A percentile compares a stretch with the other conserved stretches of the same genome.
Evolutionary conservation across 92 coral and sea anemone species (phyloP).

Genomic region (Muricea muricata): DNA sequence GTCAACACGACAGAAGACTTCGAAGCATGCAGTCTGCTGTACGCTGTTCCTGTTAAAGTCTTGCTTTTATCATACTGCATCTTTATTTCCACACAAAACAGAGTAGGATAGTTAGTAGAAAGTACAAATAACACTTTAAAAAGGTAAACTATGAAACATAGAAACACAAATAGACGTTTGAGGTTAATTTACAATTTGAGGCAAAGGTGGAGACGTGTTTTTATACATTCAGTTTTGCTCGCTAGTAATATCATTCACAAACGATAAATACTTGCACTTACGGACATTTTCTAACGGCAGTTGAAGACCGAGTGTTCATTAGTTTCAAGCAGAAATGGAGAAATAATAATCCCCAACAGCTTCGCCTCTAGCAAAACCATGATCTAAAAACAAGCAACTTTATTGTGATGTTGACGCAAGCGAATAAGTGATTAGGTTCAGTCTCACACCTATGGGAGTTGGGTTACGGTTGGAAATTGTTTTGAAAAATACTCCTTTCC

Average conservation of each 20-base stretch:
- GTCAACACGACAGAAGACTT: background rate
- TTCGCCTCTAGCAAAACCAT: conserved; percentile 15
- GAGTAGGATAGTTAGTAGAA: background rate
- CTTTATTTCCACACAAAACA: background rate
- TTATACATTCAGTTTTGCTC: background rate
- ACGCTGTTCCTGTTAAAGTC: background rate
- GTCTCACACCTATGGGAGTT: background rate
- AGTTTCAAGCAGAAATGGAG: conserved; percentile 10
- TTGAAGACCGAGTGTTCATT: conserved; percentile 46
- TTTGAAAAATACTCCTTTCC: background rate
- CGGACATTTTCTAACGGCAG: conserved; percentile 29
- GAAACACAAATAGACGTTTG: background rate
- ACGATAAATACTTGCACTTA: conserved; percentile 7
- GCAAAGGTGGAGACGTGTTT: conserved; percentile 12
- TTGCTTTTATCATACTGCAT: background rate
- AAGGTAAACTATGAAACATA: background rate
- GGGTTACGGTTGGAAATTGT: background rate
- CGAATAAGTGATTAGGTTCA: background rate
- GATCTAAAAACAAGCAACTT: conserved; percentile 1
- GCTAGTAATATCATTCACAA: background rate
- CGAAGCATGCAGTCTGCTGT: background rate
- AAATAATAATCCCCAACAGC: conserved; percentile 3
- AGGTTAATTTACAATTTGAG: background rate
- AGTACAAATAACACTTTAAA: background rate
- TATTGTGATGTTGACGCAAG: background rate